These are phyloP conservation scores for Rhegmatorhina hoffmannsi DNA, from an alignment of 2,113 vertebrate species.

Conservation along the genomic window DNA sequence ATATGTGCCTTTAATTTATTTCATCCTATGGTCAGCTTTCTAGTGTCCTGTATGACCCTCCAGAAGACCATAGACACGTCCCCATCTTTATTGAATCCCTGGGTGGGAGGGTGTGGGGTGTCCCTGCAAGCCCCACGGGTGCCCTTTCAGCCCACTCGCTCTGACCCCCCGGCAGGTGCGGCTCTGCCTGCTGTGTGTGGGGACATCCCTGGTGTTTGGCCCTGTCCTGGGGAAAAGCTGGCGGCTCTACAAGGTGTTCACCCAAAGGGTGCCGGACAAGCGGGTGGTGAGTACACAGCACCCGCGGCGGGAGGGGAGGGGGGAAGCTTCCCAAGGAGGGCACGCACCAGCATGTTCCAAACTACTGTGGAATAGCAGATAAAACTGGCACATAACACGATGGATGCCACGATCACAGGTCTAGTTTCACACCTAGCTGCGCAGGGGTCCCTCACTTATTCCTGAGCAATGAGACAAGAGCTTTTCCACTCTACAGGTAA, in stretches of 20 bases:
- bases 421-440: background rate
- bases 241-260: slow-evolving; percentile 94
- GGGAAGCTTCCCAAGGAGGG: fast-evolving
- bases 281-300: slow-evolving; percentile 86
- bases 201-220: slow-evolving; percentile 89
- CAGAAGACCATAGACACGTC: background rate
- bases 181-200: slow-evolving; percentile 88
- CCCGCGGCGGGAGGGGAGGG: fast-evolving
- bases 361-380: background rate
- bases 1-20: background rate
- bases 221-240: slow-evolving; percentile 95
- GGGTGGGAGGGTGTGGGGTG: background rate
- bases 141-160: background rate
- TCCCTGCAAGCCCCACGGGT: background rate
- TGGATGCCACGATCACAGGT: background rate
- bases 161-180: slow-evolving; percentile 73
- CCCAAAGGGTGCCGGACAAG: slow-evolving; percentile 91
- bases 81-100: background rate
- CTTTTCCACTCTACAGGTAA: background rate
- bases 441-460: background rate
- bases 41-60: background rate
- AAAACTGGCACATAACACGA: fast-evolving
- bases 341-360: background rate
- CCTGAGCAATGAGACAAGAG: background rate
- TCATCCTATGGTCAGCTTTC: background rate